phyloP scores from a whole-genome alignment of 1,140 invertebrate species.

The Neodiprion fabricii region DNA sequence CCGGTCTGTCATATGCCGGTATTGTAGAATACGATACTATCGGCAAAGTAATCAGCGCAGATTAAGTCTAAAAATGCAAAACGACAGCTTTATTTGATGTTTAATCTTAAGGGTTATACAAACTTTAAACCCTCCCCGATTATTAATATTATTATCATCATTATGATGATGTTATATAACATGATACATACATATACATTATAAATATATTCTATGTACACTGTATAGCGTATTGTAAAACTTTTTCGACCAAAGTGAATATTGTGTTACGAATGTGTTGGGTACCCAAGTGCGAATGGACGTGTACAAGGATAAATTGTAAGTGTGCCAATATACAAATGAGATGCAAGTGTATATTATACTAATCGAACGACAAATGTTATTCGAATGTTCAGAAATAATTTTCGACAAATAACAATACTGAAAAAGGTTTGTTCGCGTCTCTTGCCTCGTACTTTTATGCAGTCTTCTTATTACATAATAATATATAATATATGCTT shows the following conservation, averaged over 20 bases:
- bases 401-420: neutral
- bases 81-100: too few relatives aligned
- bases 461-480: neutral
- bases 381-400: neutral
- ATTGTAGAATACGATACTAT: too few relatives aligned
- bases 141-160: too few relatives aligned
- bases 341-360: neutral
- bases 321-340: neutral
- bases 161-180: too few relatives aligned
- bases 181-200: too few relatives aligned
- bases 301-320: neutral
- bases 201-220: neutral
- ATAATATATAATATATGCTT: neutral
- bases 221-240: neutral
- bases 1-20: too few relatives aligned
- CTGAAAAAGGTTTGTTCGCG: neutral
- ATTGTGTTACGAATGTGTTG: neutral
- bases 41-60: too few relatives aligned
- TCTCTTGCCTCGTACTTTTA: constrained; percentile 5
- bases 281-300: neutral
- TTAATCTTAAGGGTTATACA: too few relatives aligned
- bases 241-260: neutral
- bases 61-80: too few relatives aligned
- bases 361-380: neutral
- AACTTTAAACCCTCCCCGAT: too few relatives aligned